Conservation (phyloP, 2,113 vertebrate species). For the Leiothrix lutea region DNA sequence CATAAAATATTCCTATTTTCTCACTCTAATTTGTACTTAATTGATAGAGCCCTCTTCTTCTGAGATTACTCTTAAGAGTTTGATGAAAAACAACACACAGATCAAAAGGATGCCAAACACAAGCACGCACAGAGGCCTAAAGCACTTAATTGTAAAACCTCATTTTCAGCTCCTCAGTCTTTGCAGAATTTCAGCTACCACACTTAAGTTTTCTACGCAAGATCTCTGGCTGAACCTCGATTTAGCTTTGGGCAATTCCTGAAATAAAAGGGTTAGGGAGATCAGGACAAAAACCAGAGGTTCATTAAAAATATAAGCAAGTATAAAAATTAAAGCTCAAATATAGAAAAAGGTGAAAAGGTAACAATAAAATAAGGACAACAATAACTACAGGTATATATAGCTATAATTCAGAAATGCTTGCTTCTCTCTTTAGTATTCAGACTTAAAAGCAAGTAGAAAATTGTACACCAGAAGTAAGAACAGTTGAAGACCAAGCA, state of each 20-base stretch:
- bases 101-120: background rate
- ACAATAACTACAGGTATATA: background rate
- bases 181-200: background rate
- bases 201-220: background rate
- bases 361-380: background rate
- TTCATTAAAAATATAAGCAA: background rate
- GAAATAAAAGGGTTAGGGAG: background rate
- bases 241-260: background rate
- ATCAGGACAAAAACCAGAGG: background rate
- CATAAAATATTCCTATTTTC: background rate
- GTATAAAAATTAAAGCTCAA: background rate
- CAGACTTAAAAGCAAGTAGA: background rate
- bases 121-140: background rate
- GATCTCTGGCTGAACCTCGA: background rate
- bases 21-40: background rate
- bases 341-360: background rate
- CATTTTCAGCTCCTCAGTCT: background rate
- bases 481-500: background rate
- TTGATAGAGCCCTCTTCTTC: background rate
- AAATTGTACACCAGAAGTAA: background rate
- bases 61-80: background rate
- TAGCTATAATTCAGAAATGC: background rate
- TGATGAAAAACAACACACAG: background rate
- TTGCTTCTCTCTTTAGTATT: background rate
- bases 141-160: background rate